Percentiles rank a stretch among this genome's conserved stretches.
phyloP scores from a whole-genome alignment of 2,113 vertebrate genomes.

The Thinocorus orbignyianus region DNA sequence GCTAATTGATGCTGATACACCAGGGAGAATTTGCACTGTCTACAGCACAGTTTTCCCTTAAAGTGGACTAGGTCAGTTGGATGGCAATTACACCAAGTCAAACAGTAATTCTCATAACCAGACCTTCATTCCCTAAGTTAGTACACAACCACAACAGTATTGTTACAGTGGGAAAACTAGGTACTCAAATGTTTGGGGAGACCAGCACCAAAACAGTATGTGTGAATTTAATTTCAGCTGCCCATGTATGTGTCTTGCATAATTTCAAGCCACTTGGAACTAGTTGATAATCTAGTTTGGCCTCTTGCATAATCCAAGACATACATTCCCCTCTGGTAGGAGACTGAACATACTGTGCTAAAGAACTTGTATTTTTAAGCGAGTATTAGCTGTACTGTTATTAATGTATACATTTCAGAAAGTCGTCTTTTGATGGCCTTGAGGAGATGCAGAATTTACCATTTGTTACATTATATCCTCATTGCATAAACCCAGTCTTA shows the following conservation, averaged over 20 bases:
- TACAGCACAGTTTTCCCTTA: not conserved
- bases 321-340: not conserved
- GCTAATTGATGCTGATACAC: constrained; percentile 46
- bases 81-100: not conserved
- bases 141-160: not conserved
- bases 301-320: not conserved
- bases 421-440: not conserved
- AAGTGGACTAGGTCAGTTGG: constrained; percentile 40
- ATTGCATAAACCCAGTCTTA: not conserved
- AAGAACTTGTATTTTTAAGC: constrained; percentile 26
- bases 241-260: not conserved
- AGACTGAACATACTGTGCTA: not conserved
- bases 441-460: not conserved
- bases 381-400: too few relatives aligned
- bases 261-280: not conserved
- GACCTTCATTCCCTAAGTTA: not conserved
- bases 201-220: not conserved
- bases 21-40: not conserved
- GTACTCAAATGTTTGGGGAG: not conserved
- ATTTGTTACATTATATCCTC: not conserved
- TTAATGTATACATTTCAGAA: constrained; percentile 1
- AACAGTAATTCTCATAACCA: not conserved
- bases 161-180: not conserved
- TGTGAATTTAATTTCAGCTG: not conserved
- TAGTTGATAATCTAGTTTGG: not conserved